phyloP scores from a whole-genome alignment of 2,113 vertebrate genomes.

The Phainopepla nitens region DNA sequence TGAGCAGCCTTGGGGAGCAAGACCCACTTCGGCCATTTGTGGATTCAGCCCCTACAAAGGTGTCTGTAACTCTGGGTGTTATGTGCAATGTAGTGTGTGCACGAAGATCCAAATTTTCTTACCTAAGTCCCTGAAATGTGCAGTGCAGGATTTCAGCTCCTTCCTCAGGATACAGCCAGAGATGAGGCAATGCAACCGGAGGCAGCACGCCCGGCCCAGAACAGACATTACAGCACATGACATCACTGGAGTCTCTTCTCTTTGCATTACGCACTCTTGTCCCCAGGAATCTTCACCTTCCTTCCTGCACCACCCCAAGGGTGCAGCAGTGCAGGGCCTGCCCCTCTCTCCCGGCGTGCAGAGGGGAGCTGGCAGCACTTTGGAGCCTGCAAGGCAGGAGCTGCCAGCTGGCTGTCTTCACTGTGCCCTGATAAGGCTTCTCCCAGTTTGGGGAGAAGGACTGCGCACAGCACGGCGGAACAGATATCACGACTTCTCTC shows the following conservation, averaged over 20 bases:
- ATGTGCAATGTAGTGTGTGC: fast-evolving
- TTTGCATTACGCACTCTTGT: fast-evolving
- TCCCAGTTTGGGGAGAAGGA: neutral
- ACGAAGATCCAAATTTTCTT: neutral
- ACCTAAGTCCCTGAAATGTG: neutral
- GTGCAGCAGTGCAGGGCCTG: neutral
- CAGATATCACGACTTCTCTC: neutral
- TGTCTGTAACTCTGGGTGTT: fast-evolving
- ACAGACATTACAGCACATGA: neutral
- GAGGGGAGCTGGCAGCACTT: neutral
- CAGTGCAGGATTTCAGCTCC: neutral
- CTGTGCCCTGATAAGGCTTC: neutral
- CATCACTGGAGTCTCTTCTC: neutral
- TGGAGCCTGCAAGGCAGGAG: neutral
- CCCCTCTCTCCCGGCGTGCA: fast-evolving
- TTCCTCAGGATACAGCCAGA: neutral
- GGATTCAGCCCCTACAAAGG: neutral
- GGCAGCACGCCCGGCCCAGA: fast-evolving
- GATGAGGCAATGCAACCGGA: fast-evolving
- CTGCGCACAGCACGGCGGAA: neutral
- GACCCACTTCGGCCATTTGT: neutral
- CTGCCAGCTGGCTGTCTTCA: neutral
- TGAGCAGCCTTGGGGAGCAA: neutral
- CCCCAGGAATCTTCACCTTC: neutral
- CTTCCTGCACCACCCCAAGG: neutral